Conservation (phyloP, 1,140 invertebrate genomes). For the Sinella curviseta region DNA sequence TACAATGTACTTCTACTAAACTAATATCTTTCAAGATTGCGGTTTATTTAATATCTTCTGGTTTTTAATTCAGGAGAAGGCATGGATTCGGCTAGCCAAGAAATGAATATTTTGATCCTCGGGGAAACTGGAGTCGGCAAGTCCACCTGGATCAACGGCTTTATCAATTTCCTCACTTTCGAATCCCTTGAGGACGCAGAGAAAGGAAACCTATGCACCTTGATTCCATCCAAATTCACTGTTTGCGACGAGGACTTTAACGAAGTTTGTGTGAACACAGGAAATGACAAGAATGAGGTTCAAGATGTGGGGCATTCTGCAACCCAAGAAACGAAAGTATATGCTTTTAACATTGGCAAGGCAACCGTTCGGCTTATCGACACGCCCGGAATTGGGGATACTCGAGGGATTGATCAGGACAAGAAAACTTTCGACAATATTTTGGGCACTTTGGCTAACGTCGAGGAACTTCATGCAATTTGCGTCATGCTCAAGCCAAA, state of each 20-base stretch:
- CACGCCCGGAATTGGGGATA: constrained; percentile 31
- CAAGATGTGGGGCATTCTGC: constrained; percentile 27
- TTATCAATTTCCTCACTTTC: not conserved
- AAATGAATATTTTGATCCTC: constrained; percentile 23
- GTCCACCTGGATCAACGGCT: constrained; percentile 26
- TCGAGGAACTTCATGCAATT: constrained; percentile 32
- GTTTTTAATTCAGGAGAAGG: too few species aligned
- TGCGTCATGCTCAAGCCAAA: constrained; percentile 48
- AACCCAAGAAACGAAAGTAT: constrained; percentile 34
- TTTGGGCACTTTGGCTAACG: not conserved
- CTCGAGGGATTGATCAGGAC: constrained; percentile 42
- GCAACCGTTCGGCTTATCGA: constrained; percentile 36
- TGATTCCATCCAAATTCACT: constrained; percentile 34
- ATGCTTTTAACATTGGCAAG: constrained; percentile 16
- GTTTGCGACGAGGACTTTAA: constrained; percentile 28
- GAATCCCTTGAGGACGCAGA: constrained; percentile 22
- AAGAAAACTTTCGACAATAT: constrained; percentile 44
- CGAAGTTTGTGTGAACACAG: not conserved
- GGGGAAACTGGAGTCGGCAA: constrained; percentile 25
- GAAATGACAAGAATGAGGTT: constrained; percentile 30
- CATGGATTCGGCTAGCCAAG: too few species aligned
- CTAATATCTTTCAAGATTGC: too few species aligned
- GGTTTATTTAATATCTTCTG: too few species aligned
- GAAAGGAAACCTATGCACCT: not conserved
- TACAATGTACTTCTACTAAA: too few species aligned